Base-by-base conservation (phyloP, 2,888 invertebrate species). In the Meteorus cinctellus region DNA sequence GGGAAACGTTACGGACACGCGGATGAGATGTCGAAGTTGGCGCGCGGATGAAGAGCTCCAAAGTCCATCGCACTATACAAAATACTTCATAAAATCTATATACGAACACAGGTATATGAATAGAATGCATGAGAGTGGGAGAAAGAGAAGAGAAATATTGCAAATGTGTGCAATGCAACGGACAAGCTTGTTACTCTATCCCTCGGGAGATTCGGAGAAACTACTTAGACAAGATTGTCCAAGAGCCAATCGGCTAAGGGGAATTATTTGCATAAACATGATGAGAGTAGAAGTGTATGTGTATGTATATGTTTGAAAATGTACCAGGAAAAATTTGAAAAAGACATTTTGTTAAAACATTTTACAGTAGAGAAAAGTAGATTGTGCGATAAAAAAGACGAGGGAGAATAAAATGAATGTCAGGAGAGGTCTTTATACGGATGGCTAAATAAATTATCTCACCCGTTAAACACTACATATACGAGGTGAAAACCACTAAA, bases 171-270 rank as follows among this genome's bases (percentile, higher is more conserved):
- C 14, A 74, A 41, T 71, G 70, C 45, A 12, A 19, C 29, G 71
- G 45, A 71, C 41, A 74, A 62, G 29, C 60, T 66, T 67, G 71
- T 62, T 63, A 63, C 41, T 31, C 29, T 4, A 14, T 31, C 48
- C 34, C 63, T 16, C 62, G 19, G 24, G 62, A 51, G 59, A 65
- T 69, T 12, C 34, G 19, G 34, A 69, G 71, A 51, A 75, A 75
- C 71, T 75, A 75, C 75, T 75, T 75, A 75, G 67, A 65, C 31
- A 66, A 75, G 60, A 75, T 75, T 75, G 75, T 71, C 66, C 66
- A 48, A 48, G 31, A 41, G 71, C 70, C 75, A 75, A 75, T 75
- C 75, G 41, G 66, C 75, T 75, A 67, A 75, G 55, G 71, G 66
- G 45, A 60, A 69, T 55, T 29, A 67, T 75, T 75, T 75, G 72